Conservation (phyloP, 1,140 invertebrate species). For the Pseudomyrmex pallidus region DNA sequence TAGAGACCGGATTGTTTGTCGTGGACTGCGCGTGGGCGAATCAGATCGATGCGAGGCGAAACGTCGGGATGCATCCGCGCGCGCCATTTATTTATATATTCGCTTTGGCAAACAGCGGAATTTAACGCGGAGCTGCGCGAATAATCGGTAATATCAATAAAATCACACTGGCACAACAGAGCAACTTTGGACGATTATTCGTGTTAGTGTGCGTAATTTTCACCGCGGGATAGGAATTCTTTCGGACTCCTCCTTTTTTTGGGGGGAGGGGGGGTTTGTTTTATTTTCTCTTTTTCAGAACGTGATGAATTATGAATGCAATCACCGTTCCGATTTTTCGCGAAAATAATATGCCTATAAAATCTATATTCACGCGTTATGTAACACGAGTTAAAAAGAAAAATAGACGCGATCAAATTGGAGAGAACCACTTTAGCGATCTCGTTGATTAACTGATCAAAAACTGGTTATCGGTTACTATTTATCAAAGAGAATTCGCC, state of each 20-base stretch:
- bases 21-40: constrained; percentile 12
- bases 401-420: constrained; percentile 1
- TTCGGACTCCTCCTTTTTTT: background rate
- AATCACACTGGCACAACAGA: constrained; percentile 1
- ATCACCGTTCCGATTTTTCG: constrained; percentile 7
- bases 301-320: constrained; percentile 6
- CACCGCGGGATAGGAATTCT: background rate
- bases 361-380: constrained; percentile 15
- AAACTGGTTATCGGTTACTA: constrained; percentile 7
- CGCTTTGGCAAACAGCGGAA: background rate
- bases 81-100: constrained; percentile 19
- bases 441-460: background rate
- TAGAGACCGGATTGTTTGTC: background rate
- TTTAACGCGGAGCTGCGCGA: constrained; percentile 1
- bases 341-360: background rate
- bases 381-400: background rate
- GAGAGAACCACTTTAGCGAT: background rate
- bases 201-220: background rate
- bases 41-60: constrained; percentile 55
- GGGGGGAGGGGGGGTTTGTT: too few species aligned
- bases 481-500: background rate
- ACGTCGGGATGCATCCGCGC: background rate
- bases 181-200: background rate
- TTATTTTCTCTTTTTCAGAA: background rate
- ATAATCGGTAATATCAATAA: constrained; percentile 4